These are phyloP conservation scores for Brachionichthys hirsutus DNA, from an alignment of 2,113 vertebrate species.

Conservation along the genomic window DNA sequence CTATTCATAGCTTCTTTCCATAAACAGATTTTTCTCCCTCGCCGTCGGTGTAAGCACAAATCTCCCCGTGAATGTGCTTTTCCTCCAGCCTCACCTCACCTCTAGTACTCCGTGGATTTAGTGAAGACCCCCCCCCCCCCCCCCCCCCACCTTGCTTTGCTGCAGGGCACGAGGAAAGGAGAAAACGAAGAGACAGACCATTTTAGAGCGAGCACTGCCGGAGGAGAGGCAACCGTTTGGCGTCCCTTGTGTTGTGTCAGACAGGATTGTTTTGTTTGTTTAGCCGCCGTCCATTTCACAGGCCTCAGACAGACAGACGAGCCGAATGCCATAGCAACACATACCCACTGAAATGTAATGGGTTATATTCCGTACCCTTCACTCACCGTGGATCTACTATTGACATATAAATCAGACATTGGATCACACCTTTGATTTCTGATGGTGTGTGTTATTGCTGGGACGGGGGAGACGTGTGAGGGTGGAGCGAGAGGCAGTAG, in stretches of 20 bases:
- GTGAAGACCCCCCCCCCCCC: conserved; percentile 15
- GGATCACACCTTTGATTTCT: conserved; percentile 27
- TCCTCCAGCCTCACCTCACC: conserved; percentile 55
- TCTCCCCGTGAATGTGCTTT: conserved; percentile 12
- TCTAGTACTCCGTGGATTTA: conserved; percentile 51
- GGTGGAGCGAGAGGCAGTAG: conserved; percentile 28
- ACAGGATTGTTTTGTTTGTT: conserved; percentile 51
- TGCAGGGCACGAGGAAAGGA: conserved; percentile 56
- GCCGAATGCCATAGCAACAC: too few relatives aligned
- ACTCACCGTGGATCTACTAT: not conserved
- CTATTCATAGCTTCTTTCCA: conserved; percentile 47
- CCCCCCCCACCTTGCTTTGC: conserved; percentile 50
- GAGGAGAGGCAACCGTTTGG: conserved; percentile 56
- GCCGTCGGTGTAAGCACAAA: conserved; percentile 11
- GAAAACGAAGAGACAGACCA: conserved; percentile 61
- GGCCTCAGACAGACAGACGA: not conserved
- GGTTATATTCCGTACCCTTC: not conserved
- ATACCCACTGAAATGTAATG: too few relatives aligned
- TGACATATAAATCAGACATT: not conserved
- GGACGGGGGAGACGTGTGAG: conserved; percentile 37
- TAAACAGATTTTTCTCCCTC: conserved; percentile 4
- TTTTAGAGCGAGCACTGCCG: conserved; percentile 53
- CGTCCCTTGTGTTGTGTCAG: conserved; percentile 56
- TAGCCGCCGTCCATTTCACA: conserved; percentile 23
- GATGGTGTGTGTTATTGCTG: conserved; percentile 21